A percentile compares a stretch with the other conserved stretches of the same genome.
Evolutionary conservation across 2,888 invertebrate species (phyloP).

Genomic region (Euproctis similis): DNA sequence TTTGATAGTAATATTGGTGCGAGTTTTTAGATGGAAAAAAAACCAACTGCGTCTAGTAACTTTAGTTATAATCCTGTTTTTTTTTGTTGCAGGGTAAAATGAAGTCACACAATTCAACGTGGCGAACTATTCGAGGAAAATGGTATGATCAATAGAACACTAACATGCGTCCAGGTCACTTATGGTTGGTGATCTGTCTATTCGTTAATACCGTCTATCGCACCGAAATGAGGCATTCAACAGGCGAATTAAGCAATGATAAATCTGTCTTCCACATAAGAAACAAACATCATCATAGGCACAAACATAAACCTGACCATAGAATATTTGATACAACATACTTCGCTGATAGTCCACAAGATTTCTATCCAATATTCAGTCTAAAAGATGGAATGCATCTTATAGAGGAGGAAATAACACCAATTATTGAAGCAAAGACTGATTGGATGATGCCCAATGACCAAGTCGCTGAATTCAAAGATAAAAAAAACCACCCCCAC

Average conservation of each 20-base stretch:
- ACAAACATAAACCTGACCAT: conserved; percentile 47
- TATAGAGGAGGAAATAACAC: conserved; percentile 34
- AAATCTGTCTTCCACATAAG: conserved; percentile 29
- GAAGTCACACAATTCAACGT: conserved; percentile 37
- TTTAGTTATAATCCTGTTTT: not conserved
- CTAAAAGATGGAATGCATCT: conserved; percentile 33
- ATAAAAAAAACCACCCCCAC: conserved; percentile 50
- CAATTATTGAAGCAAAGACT: conserved; percentile 34
- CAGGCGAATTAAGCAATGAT: conserved; percentile 23
- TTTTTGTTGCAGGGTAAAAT: conserved; percentile 59
- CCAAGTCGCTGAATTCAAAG: conserved; percentile 54
- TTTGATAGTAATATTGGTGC: too few species aligned
- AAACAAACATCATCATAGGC: conserved; percentile 51
- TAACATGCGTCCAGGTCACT: conserved; percentile 52
- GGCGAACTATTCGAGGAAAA: conserved; percentile 35
- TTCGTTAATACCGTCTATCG: conserved; percentile 42
- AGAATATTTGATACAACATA: conserved; percentile 24
- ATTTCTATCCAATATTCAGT: conserved; percentile 30
- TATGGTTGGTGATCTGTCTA: conserved; percentile 53
- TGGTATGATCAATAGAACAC: conserved; percentile 49
- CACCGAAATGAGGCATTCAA: conserved; percentile 49
- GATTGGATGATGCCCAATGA: conserved; percentile 61
- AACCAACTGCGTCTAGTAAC: too few species aligned
- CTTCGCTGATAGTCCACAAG: conserved; percentile 29
- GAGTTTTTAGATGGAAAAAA: too few species aligned